These are phyloP conservation scores for Trypoxylon attenuatum DNA, from an alignment of 2,888 invertebrate genomes.

Conservation along the genomic window DNA sequence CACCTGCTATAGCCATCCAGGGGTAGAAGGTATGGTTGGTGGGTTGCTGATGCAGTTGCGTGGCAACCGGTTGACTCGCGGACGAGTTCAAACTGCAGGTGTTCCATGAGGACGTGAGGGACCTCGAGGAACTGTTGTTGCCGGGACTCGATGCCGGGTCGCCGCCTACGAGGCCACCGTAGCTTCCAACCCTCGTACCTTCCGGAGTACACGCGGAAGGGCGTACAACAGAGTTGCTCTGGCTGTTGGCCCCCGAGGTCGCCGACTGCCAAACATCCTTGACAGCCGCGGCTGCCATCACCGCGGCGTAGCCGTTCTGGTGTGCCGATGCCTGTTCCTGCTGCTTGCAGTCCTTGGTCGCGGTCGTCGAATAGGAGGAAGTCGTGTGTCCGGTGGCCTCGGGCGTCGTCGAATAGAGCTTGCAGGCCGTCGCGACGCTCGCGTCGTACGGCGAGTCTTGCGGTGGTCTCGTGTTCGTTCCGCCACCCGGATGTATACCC, in stretches of 20 bases:
- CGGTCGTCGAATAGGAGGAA: slow-evolving; percentile 76
- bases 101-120: slow-evolving; percentile 88
- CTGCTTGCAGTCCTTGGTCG: slow-evolving; percentile 86
- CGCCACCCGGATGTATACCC: slow-evolving; percentile 79
- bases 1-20: slow-evolving; percentile 99
- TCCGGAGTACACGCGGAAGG: slow-evolving; percentile 94
- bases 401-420: slow-evolving; percentile 83
- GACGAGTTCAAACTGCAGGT: slow-evolving; percentile 90
- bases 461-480: slow-evolving; percentile 85
- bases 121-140: slow-evolving; percentile 77
- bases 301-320: slow-evolving; percentile 82
- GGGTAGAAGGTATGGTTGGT: slow-evolving; percentile 96
- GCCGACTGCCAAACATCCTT: slow-evolving; percentile 83
- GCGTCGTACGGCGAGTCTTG: slow-evolving; percentile 95
- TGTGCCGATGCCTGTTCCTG: slow-evolving; percentile 76
- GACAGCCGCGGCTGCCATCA: slow-evolving; percentile 80
- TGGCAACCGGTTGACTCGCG: slow-evolving; percentile 85
- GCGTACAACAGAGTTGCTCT: slow-evolving; percentile 79
- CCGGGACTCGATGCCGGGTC: slow-evolving; percentile 86
- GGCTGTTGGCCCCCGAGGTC: slow-evolving; percentile 82
- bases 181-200: slow-evolving; percentile 84
- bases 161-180: slow-evolving; percentile 85
- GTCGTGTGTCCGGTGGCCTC: slow-evolving; percentile 79
- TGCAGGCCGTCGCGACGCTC: slow-evolving; percentile 90
- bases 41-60: slow-evolving; percentile 91